Conservation (phyloP, 2,797 vertebrate species). For the Hapalemur alaotrensis region DNA sequence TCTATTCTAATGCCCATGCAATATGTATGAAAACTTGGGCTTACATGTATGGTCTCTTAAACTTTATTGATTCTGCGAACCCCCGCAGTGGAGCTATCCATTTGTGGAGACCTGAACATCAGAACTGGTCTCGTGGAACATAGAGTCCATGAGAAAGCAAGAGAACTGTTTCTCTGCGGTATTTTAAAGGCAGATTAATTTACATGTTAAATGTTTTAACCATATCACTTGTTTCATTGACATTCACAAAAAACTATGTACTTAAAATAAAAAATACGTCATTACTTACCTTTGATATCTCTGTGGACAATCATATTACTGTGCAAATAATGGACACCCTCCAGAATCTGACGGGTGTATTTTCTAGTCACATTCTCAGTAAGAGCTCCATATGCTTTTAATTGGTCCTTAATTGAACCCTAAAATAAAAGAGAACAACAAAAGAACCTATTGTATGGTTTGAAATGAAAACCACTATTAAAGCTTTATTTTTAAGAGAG, state of each 20-base stretch:
- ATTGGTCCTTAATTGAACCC: slow-evolving; percentile 99
- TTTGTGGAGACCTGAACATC: not conserved
- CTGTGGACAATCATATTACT: slow-evolving; percentile 99
- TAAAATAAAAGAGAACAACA: slow-evolving; percentile 76
- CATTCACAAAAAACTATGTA: slow-evolving; percentile 1
- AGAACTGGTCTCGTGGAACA: not conserved
- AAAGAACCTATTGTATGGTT: not conserved
- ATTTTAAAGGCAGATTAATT: slow-evolving; percentile 10
- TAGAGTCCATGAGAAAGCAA: not conserved
- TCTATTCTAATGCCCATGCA: not conserved
- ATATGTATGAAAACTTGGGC: not conserved
- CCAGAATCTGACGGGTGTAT: slow-evolving; percentile 97
- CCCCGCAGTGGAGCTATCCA: not conserved
- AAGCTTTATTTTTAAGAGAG: slow-evolving; percentile 36
- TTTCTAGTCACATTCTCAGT: slow-evolving; percentile 98
- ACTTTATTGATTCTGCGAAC: not conserved
- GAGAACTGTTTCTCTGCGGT: not conserved
- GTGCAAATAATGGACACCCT: slow-evolving; percentile 98
- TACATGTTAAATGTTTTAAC: not conserved
- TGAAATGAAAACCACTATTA: slow-evolving; percentile 49
- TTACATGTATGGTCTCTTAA: not conserved
- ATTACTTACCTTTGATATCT: slow-evolving; percentile 96
- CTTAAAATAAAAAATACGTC: slow-evolving; percentile 30
- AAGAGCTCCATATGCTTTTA: slow-evolving; percentile 97
- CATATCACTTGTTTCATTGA: slow-evolving; percentile 18